phyloP scores from a whole-genome alignment of 2,113 vertebrate genomes.

The Melanostigma gelatinosum region DNA sequence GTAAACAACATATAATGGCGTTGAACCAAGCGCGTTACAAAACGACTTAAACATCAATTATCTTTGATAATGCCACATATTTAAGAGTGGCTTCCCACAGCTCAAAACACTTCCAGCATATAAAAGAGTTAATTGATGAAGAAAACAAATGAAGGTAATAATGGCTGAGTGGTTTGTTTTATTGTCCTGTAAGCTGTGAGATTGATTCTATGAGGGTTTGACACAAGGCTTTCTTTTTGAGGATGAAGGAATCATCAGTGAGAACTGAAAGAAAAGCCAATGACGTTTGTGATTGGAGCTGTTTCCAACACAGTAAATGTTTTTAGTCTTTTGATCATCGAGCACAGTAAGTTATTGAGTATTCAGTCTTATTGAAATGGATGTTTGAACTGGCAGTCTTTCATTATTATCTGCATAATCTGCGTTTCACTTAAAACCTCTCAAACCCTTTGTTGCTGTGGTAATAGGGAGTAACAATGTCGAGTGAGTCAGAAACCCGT shows the following conservation, averaged over 20 bases:
- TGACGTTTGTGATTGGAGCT: background rate
- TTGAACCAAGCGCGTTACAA: background rate
- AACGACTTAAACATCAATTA: background rate
- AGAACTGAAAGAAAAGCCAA: background rate
- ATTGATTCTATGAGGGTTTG: background rate
- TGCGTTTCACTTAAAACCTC: background rate
- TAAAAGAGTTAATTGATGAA: slow-evolving; percentile 24
- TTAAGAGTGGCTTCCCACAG: background rate
- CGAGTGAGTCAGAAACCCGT: background rate
- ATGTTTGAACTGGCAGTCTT: background rate
- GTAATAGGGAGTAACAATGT: background rate
- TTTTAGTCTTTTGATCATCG: background rate
- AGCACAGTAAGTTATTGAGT: background rate
- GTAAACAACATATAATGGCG: background rate
- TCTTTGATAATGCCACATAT: background rate
- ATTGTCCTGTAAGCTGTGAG: background rate
- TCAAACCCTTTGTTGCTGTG: slow-evolving; percentile 21
- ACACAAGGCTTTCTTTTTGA: background rate
- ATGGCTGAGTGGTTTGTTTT: slow-evolving; percentile 9
- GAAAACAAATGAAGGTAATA: slow-evolving; percentile 6
- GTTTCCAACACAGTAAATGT: background rate
- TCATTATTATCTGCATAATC: background rate
- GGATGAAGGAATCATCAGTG: background rate
- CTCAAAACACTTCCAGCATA: background rate
- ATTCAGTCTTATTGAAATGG: background rate